phyloP scores from a whole-genome alignment of 1,140 invertebrate genomes.

The Lithobius niger region DNA sequence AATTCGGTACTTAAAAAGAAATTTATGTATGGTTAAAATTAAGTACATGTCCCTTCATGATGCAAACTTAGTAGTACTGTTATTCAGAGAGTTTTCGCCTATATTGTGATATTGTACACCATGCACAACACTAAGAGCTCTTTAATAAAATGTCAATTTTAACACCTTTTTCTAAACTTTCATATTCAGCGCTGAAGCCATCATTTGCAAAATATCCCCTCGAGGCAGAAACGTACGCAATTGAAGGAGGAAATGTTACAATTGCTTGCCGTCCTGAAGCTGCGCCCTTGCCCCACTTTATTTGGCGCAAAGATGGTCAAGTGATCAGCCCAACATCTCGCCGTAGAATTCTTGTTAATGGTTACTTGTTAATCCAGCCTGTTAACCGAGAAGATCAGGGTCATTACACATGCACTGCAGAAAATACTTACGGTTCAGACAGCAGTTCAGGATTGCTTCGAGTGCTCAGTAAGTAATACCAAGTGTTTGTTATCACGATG shows the following conservation, averaged over 20 bases:
- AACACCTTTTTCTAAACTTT: no score
- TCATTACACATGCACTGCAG: conserved; percentile 72
- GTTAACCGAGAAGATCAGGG: conserved; percentile 75
- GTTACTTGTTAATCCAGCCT: conserved; percentile 72
- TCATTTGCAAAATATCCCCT: conserved; percentile 81
- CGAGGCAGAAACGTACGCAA: conserved; percentile 74
- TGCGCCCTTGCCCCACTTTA: conserved; percentile 72
- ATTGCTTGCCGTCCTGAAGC: conserved; percentile 87
- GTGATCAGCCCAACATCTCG: conserved; percentile 59
- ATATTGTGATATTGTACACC: no score
- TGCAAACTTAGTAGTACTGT: no score
- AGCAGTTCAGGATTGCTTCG: conserved; percentile 65
- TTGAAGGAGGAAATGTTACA: conserved; percentile 79
- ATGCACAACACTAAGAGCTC: no score
- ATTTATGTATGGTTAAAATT: no score
- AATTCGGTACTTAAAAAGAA: no score
- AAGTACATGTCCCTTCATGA: no score
- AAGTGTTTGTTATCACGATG: no score
- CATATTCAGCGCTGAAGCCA: conserved; percentile 56
- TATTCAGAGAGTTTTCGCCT: no score
- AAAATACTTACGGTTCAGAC: conserved; percentile 60
- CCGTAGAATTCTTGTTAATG: conserved; percentile 61
- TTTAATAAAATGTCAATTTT: no score
- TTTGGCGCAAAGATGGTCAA: conserved; percentile 82
- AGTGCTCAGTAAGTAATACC: conserved; percentile 70